phyloP scores from a whole-genome alignment of 2,797 vertebrate genomes.

The Cryptoprocta ferox region DNA sequence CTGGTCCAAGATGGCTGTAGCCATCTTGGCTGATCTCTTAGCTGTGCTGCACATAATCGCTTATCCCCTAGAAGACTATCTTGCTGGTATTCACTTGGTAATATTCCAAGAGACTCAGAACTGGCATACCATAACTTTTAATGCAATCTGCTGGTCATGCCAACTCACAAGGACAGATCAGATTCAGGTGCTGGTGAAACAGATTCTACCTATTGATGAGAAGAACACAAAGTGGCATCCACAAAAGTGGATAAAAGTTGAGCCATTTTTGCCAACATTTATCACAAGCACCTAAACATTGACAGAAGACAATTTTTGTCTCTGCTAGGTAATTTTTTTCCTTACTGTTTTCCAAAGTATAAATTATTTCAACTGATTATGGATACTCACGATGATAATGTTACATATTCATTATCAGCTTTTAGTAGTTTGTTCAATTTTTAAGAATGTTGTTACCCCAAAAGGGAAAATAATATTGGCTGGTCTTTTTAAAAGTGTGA shows the following conservation, averaged over 20 bases:
- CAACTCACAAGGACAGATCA: background rate
- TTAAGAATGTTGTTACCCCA: background rate
- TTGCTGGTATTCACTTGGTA: background rate
- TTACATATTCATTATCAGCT: background rate
- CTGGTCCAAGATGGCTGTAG: background rate
- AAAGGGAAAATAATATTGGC: background rate
- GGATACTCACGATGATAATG: background rate
- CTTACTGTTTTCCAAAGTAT: conserved; percentile 28
- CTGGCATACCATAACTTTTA: background rate
- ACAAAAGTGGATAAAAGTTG: background rate
- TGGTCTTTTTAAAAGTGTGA: background rate
- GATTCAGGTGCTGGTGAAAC: background rate
- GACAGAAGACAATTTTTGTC: background rate
- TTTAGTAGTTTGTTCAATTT: background rate
- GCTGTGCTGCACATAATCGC: background rate
- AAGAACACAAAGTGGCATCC: background rate
- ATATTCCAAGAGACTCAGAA: background rate
- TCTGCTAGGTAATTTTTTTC: background rate
- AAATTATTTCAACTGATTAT: background rate
- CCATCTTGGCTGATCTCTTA: background rate
- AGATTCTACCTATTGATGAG: background rate
- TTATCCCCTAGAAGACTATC: background rate
- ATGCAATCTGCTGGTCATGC: background rate
- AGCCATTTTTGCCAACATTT: background rate
- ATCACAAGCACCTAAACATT: background rate